Percentiles rank a stretch among this genome's conserved stretches.
Evolutionary conservation across 2,113 vertebrate species (phyloP).

Genomic region (Pungitius pungitius): DNA sequence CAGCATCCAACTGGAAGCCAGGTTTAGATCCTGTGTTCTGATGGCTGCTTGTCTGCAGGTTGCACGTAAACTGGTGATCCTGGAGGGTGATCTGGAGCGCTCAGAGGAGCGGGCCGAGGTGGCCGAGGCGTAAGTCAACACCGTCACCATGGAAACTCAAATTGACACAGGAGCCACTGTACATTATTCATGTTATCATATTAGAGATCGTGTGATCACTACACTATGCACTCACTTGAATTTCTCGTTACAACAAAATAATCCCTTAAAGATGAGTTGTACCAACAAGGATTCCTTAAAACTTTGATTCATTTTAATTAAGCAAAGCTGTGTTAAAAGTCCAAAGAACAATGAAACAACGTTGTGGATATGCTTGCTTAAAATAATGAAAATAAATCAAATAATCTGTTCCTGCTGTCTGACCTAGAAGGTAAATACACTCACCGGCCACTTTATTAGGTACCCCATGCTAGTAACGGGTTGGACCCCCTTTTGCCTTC

Average conservation of each 20-base stretch:
- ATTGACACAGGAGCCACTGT: slow-evolving; percentile 4
- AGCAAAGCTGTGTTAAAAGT: neutral
- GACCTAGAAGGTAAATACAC: no score
- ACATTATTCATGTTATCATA: slow-evolving; percentile 46
- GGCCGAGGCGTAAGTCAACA: slow-evolving; percentile 90
- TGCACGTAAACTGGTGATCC: slow-evolving; percentile 94
- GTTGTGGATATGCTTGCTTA: neutral
- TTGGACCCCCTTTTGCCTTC: no score
- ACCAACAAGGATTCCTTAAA: neutral
- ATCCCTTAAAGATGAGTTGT: neutral
- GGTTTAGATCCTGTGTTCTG: neutral
- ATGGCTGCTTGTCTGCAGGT: slow-evolving; percentile 81
- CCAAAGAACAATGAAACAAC: neutral
- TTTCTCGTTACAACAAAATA: neutral
- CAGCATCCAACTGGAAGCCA: neutral
- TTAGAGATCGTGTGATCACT: slow-evolving; percentile 28
- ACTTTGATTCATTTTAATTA: neutral
- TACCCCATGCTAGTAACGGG: no score
- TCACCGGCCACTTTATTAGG: no score
- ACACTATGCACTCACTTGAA: slow-evolving; percentile 4
- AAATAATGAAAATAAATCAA: neutral
- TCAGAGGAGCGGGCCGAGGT: slow-evolving; percentile 97
- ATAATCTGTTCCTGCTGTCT: neutral
- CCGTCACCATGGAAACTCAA: slow-evolving; percentile 19
- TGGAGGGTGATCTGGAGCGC: slow-evolving; percentile 96